These are phyloP conservation scores for Anarrhichthys ocellatus DNA, from an alignment of 2,113 vertebrate genomes.

Conservation along the genomic window DNA sequence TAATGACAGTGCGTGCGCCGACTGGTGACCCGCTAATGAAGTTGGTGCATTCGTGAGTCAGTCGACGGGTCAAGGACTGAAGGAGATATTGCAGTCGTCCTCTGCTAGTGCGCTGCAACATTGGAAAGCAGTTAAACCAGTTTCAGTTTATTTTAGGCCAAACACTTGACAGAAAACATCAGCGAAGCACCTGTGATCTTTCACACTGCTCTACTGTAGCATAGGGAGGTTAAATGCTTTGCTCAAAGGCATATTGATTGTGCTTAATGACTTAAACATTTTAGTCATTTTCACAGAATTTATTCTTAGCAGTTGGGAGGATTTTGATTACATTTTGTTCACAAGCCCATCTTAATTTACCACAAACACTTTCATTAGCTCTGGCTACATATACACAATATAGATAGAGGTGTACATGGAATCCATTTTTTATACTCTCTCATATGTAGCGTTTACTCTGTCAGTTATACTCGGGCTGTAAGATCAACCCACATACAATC, in stretches of 20 bases:
- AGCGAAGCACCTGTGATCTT: neutral
- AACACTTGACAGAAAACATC: neutral
- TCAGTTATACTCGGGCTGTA: neutral
- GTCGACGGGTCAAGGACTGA: slow-evolving; percentile 86
- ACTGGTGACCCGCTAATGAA: slow-evolving; percentile 86
- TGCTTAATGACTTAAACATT: neutral
- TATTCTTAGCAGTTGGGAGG: neutral
- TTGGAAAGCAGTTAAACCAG: neutral
- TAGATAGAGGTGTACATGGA: neutral
- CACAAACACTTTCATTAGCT: neutral
- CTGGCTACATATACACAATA: neutral
- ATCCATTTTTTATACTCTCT: neutral
- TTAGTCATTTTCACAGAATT: neutral
- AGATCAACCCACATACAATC: neutral
- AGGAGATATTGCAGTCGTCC: slow-evolving; percentile 30
- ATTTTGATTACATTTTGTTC: neutral
- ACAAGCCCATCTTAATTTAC: neutral
- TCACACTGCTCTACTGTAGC: neutral
- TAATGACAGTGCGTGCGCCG: slow-evolving; percentile 80
- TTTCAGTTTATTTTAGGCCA: slow-evolving; percentile 23
- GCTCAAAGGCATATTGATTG: neutral
- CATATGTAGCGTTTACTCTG: neutral
- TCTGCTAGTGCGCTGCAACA: slow-evolving; percentile 7
- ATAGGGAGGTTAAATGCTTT: slow-evolving; percentile 6
- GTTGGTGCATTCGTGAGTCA: slow-evolving; percentile 79